Conservation (phyloP, 2,888 invertebrate genomes). For the Lysandra coridon region DNA sequence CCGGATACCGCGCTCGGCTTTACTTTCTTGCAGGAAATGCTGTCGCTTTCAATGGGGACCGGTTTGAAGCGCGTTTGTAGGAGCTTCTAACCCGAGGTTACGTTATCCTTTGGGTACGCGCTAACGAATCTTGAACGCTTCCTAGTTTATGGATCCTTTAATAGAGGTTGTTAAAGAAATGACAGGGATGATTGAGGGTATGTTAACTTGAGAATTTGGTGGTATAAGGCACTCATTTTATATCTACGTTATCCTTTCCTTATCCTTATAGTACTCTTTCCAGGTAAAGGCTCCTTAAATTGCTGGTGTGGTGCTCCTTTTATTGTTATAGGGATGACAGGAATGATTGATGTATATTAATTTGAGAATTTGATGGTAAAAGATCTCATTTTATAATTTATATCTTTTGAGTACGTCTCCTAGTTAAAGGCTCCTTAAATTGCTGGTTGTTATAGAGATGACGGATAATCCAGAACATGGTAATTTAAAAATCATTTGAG, state of each 20-base stretch:
- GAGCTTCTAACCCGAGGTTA: slow-evolving; percentile 46
- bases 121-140: not conserved
- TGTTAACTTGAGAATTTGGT: not conserved
- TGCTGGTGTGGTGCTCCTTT: too few relatives aligned
- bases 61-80: slow-evolving; percentile 60
- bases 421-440: not conserved
- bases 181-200: not conserved
- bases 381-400: not conserved
- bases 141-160: not conserved
- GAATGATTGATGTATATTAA: not conserved
- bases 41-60: slow-evolving; percentile 78
- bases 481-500: not conserved
- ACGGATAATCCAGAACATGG: not conserved
- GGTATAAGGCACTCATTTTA: not conserved
- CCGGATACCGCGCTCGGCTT: slow-evolving; percentile 63
- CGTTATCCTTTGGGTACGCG: not conserved
- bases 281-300: too few relatives aligned
- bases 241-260: not conserved
- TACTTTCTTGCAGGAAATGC: slow-evolving; percentile 79
- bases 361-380: not conserved
- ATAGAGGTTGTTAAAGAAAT: not conserved
- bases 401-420: not conserved
- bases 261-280: too few relatives aligned
- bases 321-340: too few relatives aligned
- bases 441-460: not conserved